Percentiles rank a stretch among this genome's conserved stretches.
Evolutionary conservation across 2,113 vertebrate genomes (phyloP).

Genomic region (Thunnus thynnus): DNA sequence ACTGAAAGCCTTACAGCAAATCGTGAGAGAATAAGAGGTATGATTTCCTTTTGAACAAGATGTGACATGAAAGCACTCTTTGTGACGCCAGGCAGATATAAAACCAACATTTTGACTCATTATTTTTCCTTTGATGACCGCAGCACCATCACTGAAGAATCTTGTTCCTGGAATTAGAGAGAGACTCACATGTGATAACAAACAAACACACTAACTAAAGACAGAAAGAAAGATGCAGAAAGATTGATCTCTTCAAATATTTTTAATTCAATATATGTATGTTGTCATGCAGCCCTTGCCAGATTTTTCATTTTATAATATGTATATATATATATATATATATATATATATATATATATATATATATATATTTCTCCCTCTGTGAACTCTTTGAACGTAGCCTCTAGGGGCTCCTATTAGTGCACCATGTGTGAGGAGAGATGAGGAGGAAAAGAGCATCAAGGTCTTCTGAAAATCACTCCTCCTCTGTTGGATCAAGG

Average conservation of each 20-base stretch:
- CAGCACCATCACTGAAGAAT: not conserved
- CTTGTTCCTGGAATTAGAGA: not conserved
- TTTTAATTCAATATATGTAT: too few relatives aligned
- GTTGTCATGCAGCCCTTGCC: too few relatives aligned
- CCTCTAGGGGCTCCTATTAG: not conserved
- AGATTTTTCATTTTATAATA: too few relatives aligned
- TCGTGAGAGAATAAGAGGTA: not conserved
- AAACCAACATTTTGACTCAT: not conserved
- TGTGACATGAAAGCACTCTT: not conserved
- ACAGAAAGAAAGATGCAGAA: not conserved
- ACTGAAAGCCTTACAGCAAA: not conserved
- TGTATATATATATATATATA: not conserved
- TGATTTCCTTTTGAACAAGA: not conserved
- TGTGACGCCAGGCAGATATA: not conserved
- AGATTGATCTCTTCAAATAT: not conserved
- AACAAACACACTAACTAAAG: not conserved
- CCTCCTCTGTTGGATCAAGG: not conserved
- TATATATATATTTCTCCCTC: not conserved
- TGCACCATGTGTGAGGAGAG: not conserved
- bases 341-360: not conserved
- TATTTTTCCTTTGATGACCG: constrained; percentile 23
- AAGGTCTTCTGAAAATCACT: constrained; percentile 1
- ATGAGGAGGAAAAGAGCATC: not conserved
- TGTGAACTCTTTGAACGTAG: not conserved
- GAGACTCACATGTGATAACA: not conserved